Evolutionary conservation across 53 echinoderm and acorn worm genomes (phyloP), one percentile per base, ranked within the genome.

Genomic region (Antedon mediterranea): DNA sequence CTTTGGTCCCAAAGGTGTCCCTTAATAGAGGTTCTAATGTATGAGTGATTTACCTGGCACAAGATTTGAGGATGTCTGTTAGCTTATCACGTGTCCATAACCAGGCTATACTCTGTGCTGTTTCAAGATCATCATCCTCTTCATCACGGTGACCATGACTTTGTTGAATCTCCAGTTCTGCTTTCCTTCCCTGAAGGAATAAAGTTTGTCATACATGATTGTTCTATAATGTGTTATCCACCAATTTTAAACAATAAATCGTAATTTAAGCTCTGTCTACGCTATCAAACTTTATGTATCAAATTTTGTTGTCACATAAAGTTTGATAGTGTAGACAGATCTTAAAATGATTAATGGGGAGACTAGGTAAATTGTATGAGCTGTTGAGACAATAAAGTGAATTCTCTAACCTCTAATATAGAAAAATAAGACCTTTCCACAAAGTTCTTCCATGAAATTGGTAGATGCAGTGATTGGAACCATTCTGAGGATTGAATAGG

Each of bases 51-150:
- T 79, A 95, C 95, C 83, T 84, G 26, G 90, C 86, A 23, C 88
- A 81, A 23, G 86, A 84, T 76, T 89, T 90, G 31, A 98, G 84
- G 74, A 88, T 88, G 31, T 92, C 88, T 23, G 80, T 83, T 18
- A 98, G 73, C 42, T 86, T 86, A 77, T 98, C 92, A 18, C 98
- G 82, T 29, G 79, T 90, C 90, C 90, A 89, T 2, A 98, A 79
- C 98, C 98, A 98, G 28, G 88, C 92, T 9, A 74, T 76, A 28
- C 74, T 77, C 18, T 76, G 71, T 73, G 33, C 84, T 28, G 18
- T 75, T 70, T 83, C 31, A 0, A 79, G 26, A 28, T 83, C 83
- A 31, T 83, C 77, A 18, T 37, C 75, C n/a, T 79, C 80, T 37
- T 78, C 74, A 32, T 74, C 43, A 4, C 32, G 74, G 30, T 87